A percentile compares a stretch with the other conserved stretches of the same genome.
Conservation (phyloP, 2,113 vertebrate genomes). For the Seriola dumerili region DNA sequence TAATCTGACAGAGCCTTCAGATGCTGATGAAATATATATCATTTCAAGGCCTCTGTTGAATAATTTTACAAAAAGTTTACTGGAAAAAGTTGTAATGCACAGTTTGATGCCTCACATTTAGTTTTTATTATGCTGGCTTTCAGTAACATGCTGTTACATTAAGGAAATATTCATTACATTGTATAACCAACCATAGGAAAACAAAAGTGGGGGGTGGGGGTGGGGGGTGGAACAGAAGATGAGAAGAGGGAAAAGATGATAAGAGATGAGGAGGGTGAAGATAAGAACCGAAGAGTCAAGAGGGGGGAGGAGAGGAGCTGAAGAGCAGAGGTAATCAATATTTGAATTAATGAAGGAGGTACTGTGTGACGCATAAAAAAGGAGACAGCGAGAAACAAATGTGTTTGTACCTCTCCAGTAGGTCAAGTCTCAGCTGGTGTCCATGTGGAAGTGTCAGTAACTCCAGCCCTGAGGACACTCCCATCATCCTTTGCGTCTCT, state of each 20-base stretch:
- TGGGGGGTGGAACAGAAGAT: conserved; percentile 1
- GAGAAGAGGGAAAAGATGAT: not conserved
- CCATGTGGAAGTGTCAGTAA: conserved; percentile 97
- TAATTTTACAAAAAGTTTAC: conserved; percentile 8
- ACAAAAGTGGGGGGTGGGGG: not conserved
- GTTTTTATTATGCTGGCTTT: not conserved
- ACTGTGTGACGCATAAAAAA: conserved; percentile 36
- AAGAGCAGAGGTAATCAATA: conserved; percentile 15
- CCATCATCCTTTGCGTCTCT: conserved; percentile 97
- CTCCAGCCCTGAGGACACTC: conserved; percentile 96
- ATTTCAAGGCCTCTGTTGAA: conserved; percentile 14
- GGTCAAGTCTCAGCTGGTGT: conserved; percentile 95
- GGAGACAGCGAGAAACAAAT: not conserved
- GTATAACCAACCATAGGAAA: not conserved
- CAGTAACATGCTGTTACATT: not conserved
- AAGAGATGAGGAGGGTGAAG: not conserved
- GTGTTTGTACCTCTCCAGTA: conserved; percentile 92
- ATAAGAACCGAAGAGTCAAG: conserved; percentile 18
- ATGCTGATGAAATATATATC: conserved; percentile 11
- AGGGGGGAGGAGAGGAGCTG: conserved; percentile 1
- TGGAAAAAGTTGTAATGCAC: not conserved
- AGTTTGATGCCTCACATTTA: conserved; percentile 5
- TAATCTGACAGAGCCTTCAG: not conserved
- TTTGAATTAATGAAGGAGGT: conserved; percentile 21
- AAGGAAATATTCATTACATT: not conserved